Percentiles rank a stretch among this genome's conserved stretches.
These are phyloP conservation scores for Polydrusus cervinus DNA, from an alignment of 2,888 invertebrate species.

Conservation along the genomic window DNA sequence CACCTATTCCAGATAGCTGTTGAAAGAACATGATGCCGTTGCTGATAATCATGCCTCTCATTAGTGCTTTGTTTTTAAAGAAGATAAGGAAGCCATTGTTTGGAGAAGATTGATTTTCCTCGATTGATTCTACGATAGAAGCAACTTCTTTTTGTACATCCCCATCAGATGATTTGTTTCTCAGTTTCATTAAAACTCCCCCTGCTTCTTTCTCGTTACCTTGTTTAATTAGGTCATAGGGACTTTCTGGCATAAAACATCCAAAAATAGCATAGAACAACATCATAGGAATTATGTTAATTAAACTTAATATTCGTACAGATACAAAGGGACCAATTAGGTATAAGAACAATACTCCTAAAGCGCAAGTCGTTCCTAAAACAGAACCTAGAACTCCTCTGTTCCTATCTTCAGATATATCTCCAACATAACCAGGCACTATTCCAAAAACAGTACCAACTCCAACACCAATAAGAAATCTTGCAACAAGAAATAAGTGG, in stretches of 20 bases:
- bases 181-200: constrained; percentile 77
- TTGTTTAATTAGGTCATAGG: constrained; percentile 55
- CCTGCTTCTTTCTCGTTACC: constrained; percentile 75
- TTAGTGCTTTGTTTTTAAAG: constrained; percentile 45
- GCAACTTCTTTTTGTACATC: constrained; percentile 57
- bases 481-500: constrained; percentile 71
- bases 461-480: constrained; percentile 77
- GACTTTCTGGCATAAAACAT: constrained; percentile 56
- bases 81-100: constrained; percentile 37
- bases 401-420: constrained; percentile 85
- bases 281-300: constrained; percentile 47
- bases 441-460: constrained; percentile 81
- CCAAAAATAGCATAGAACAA: constrained; percentile 51
- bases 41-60: constrained; percentile 67
- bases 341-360: constrained; percentile 81
- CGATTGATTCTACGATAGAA: constrained; percentile 50
- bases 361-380: constrained; percentile 66
- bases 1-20: constrained; percentile 78
- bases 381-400: constrained; percentile 80
- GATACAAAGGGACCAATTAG: constrained; percentile 75
- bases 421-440: constrained; percentile 89
- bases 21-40: constrained; percentile 65
- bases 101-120: constrained; percentile 36
- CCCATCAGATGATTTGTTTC: constrained; percentile 39
- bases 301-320: constrained; percentile 47